Evolutionary conservation across 2,888 invertebrate genomes (phyloP).

Genomic region (Eristalis arbustorum): DNA sequence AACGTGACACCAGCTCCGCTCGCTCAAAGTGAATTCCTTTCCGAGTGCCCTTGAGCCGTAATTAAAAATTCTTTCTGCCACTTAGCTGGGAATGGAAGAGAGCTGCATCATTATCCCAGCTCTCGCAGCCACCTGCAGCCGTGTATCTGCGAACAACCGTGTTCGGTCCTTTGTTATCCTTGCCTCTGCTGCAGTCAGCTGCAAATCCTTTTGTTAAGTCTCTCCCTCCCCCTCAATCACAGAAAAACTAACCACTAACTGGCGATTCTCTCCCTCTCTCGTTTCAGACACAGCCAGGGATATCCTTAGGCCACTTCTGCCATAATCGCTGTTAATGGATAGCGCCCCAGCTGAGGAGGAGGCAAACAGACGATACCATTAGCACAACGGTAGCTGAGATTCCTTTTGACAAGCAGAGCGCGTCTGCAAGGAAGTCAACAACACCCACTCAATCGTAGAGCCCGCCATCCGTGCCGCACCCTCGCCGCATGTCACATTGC

Average conservation of each 20-base stretch:
- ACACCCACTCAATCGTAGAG: slow-evolving; percentile 10
- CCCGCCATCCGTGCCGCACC: neutral
- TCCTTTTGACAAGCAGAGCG: slow-evolving; percentile 1
- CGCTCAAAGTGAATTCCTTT: slow-evolving; percentile 19
- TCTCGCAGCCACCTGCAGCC: neutral
- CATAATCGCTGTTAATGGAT: slow-evolving; percentile 50
- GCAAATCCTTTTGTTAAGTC: slow-evolving; percentile 38
- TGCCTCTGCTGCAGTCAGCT: slow-evolving; percentile 38
- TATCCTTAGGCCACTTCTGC: slow-evolving; percentile 36
- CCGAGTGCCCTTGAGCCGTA: slow-evolving; percentile 37
- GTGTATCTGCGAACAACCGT: slow-evolving; percentile 7
- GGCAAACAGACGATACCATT: slow-evolving; percentile 40
- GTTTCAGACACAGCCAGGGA: slow-evolving; percentile 25
- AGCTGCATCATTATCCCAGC: slow-evolving; percentile 21
- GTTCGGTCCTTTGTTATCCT: slow-evolving; percentile 44
- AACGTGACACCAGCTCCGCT: neutral
- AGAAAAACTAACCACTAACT: neutral
- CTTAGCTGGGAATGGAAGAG: slow-evolving; percentile 8
- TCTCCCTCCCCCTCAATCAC: slow-evolving; percentile 1
- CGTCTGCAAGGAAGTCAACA: slow-evolving; percentile 3
- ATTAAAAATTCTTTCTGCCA: slow-evolving; percentile 50
- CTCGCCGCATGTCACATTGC: slow-evolving; percentile 50
- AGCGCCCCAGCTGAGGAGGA: slow-evolving; percentile 33
- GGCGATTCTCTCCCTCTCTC: neutral
- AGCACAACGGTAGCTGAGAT: slow-evolving; percentile 42